Conservation (phyloP, 2,888 invertebrate genomes). For the Ophion obscuratus region DNA sequence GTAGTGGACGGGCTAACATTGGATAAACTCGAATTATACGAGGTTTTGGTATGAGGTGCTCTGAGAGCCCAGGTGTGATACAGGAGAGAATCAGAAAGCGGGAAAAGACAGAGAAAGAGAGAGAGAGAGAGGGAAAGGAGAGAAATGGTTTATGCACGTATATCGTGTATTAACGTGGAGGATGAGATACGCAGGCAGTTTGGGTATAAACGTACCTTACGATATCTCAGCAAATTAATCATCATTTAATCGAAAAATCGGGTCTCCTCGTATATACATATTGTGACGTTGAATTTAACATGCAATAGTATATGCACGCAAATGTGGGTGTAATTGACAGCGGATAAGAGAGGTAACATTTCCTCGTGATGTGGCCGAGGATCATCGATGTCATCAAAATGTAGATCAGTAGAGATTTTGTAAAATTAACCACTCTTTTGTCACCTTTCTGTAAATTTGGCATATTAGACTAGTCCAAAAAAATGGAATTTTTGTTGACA, state of each 20-base stretch:
- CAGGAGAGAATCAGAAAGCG: slow-evolving; percentile 28
- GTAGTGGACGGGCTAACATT: slow-evolving; percentile 43
- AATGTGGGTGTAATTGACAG: not conserved
- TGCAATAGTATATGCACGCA: not conserved
- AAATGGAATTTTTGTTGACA: too few relatives aligned
- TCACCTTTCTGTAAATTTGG: too few relatives aligned
- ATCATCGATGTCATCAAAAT: not conserved
- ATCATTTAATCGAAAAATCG: not conserved
- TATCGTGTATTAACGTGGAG: slow-evolving; percentile 31
- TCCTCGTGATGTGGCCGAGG: not conserved
- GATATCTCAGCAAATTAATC: not conserved
- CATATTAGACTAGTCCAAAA: too few relatives aligned
- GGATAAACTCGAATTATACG: slow-evolving; percentile 49
- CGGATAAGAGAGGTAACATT: not conserved
- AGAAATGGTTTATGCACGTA: slow-evolving; percentile 49
- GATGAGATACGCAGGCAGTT: not conserved
- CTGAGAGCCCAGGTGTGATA: slow-evolving; percentile 49
- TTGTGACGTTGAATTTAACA: not conserved
- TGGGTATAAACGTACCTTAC: not conserved
- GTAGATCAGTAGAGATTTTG: not conserved
- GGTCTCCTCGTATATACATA: not conserved
- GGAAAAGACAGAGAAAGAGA: not conserved
- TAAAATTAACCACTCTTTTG: not conserved
- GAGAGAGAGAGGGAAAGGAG: slow-evolving; percentile 49
- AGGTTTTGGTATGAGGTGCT: slow-evolving; percentile 29